Base-by-base conservation (phyloP, 2,797 vertebrate species). In the Chloroceryle amazona region DNA sequence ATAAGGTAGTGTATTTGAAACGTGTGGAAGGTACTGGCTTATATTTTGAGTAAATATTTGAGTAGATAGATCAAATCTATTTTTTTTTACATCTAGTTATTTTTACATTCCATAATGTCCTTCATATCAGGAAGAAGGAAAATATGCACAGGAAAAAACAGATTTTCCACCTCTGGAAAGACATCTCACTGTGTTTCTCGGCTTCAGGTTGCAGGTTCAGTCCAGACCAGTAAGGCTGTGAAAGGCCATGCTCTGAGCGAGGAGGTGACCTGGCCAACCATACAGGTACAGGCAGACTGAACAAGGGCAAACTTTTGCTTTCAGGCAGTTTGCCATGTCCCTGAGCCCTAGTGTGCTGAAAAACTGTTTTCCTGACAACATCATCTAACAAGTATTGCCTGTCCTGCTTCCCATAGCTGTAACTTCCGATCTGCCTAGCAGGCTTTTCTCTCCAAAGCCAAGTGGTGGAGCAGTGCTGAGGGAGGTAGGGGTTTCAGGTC, bases 281-380 rank as follows among this genome's bases (percentile, higher is more conserved):
- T 23, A 10, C 11, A 6, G 1, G 61, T 81, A 81, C 58, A n/a
- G 44, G 33, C 54, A 89, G 81, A 51, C 11, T 2, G 6, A 58
- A 47, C 39, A 63, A 76, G 63, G 35, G 6, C 1, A 0, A 78
- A 60, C n/a, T 17, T 51, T 79, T 73, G 74, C 33, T 90, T 37
- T 80, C 71, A 46, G 89, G 78, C 81, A 68, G 29, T 52, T 90
- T 89, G 60, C 78, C 47, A 89, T 0, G 0, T 86, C 67, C 67
- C 71, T 80, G 83, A 94, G 78, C 57, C 55, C 37, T 37, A 31
- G 16, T 4, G 10, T 14, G 2, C 75, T 57, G 29, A 67, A 79
- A 81, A 47, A 20, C 17, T 73, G 8, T 52, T 90, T 94, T 88
- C 62, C 79, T 83, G 75, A 78, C 51, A 72, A n/a, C 58, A 33